Conservation (phyloP, 1,140 invertebrate species). For the Drosophila parvula region DNA sequence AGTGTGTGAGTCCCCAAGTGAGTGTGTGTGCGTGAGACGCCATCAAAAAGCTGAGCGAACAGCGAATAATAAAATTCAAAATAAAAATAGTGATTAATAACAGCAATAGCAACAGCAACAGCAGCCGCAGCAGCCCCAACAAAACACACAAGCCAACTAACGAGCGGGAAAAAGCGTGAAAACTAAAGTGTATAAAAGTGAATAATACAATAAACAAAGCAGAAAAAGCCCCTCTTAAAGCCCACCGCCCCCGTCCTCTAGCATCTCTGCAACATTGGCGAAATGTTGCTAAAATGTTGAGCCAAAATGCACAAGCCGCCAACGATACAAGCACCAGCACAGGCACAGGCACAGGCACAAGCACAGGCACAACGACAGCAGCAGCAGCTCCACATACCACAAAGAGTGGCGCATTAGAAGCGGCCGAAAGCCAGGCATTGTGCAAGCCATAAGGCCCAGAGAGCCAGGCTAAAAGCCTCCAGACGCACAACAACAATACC, state of each 20-base stretch:
- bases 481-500: constrained; percentile 47
- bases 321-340: constrained; percentile 37
- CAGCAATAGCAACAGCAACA: constrained; percentile 38
- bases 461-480: constrained; percentile 45
- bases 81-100: constrained; percentile 83
- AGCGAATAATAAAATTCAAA: constrained; percentile 74
- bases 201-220: constrained; percentile 22
- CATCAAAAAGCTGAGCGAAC: constrained; percentile 70
- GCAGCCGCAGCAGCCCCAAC: constrained; percentile 9
- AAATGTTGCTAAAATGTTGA: constrained; percentile 64
- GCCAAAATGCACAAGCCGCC: constrained; percentile 65
- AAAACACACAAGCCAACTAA: constrained; percentile 19
- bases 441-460: constrained; percentile 53
- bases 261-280: constrained; percentile 25
- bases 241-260: neutral
- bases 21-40: constrained; percentile 65
- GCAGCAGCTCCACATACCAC: constrained; percentile 54
- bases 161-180: constrained; percentile 48
- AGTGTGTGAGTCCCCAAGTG: constrained; percentile 7
- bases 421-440: constrained; percentile 51
- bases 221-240: neutral
- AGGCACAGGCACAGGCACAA: neutral
- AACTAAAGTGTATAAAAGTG: constrained; percentile 26
- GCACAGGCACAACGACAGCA: constrained; percentile 25
- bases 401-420: constrained; percentile 54